Conservation (phyloP, 64 coral and sea anemone genomes). For the Dendrophyllia cribrosa region DNA sequence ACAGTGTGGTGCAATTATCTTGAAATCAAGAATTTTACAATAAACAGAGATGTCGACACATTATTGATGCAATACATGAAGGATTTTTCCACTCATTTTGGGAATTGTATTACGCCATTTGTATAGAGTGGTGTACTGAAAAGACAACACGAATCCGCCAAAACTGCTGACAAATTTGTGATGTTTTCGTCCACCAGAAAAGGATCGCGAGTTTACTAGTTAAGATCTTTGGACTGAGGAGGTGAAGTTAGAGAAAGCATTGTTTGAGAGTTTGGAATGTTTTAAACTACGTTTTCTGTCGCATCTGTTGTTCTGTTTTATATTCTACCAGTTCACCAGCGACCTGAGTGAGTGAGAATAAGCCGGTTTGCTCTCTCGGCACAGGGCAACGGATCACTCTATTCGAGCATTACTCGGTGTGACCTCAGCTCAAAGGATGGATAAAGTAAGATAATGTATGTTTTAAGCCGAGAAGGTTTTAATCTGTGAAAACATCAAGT, state of each 20-base stretch:
- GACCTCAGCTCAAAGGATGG: background rate
- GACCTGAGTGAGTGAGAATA: too few relatives aligned
- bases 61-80: background rate
- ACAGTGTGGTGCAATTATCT: background rate
- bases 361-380: too few relatives aligned
- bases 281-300: too few relatives aligned
- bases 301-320: too few relatives aligned
- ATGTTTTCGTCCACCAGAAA: too few relatives aligned
- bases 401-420: background rate
- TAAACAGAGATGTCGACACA: constrained; percentile 5
- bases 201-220: too few relatives aligned
- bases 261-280: too few relatives aligned
- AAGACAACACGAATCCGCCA: background rate
- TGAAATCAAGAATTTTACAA: constrained; percentile 21
- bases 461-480: background rate
- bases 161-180: background rate
- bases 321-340: too few relatives aligned
- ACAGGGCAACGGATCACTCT: too few relatives aligned
- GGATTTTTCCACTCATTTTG: background rate
- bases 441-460: background rate
- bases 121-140: background rate
- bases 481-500: background rate
- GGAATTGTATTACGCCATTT: constrained; percentile 41
- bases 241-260: too few relatives aligned
- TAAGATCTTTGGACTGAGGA: too few relatives aligned